Evolutionary conservation across 1,140 invertebrate genomes (phyloP).

Genomic region (Rhopalosiphum maidis): DNA sequence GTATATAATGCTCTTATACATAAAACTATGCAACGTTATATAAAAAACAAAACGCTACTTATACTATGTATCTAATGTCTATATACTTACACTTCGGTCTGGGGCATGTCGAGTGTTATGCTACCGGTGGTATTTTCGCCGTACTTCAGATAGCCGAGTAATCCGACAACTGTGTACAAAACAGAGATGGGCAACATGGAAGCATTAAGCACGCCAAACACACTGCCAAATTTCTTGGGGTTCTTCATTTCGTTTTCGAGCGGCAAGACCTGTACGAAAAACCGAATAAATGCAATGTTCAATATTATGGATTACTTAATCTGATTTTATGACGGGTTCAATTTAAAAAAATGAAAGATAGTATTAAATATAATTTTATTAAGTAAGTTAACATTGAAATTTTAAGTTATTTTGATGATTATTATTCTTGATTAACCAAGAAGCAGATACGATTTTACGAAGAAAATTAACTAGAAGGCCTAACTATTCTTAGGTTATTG

Average conservation of each 20-base stretch:
- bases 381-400: background rate
- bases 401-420: too few relatives aligned
- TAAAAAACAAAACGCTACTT: background rate
- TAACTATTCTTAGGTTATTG: too few relatives aligned
- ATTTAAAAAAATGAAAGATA: too few relatives aligned
- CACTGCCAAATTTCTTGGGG: conserved; percentile 73
- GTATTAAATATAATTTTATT: background rate
- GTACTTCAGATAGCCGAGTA: conserved; percentile 83
- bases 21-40: background rate
- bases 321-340: too few relatives aligned
- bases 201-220: conserved; percentile 77
- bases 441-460: too few relatives aligned
- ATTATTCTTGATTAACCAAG: too few relatives aligned
- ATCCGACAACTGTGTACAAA: conserved; percentile 81
- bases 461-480: too few relatives aligned
- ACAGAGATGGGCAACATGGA: conserved; percentile 77
- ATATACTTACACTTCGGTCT: conserved; percentile 68
- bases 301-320: background rate
- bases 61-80: background rate
- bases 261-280: conserved; percentile 74
- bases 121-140: conserved; percentile 70
- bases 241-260: conserved; percentile 86
- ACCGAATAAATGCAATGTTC: background rate
- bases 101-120: conserved; percentile 74
- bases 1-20: too few relatives aligned